Evolutionary conservation across 2,797 vertebrate species (phyloP).

Genomic region (Sylvia borin): DNA sequence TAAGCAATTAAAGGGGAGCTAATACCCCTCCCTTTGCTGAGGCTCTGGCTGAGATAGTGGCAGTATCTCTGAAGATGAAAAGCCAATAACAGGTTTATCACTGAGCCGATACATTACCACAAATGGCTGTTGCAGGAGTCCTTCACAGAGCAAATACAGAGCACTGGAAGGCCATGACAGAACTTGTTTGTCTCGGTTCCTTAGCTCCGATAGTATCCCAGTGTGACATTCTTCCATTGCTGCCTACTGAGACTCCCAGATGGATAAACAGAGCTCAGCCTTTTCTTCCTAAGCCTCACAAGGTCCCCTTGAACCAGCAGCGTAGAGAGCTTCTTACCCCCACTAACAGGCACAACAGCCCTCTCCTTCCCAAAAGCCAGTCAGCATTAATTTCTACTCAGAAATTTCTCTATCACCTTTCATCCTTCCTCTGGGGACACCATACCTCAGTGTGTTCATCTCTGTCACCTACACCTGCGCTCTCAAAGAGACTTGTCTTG

Average conservation of each 20-base stretch:
- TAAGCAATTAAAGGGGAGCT: not conserved
- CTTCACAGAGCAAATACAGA: not conserved
- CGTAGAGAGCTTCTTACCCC: not conserved
- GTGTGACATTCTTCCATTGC: not conserved
- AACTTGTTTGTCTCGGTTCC: not conserved
- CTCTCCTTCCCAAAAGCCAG: not conserved
- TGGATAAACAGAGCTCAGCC: not conserved
- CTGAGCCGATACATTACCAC: not conserved
- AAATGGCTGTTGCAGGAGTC: not conserved
- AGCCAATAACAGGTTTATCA: not conserved
- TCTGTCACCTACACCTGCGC: accelerated
- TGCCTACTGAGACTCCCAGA: not conserved
- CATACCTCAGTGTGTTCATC: accelerated
- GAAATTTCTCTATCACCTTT: not conserved
- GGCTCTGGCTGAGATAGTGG: not conserved
- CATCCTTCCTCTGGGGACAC: not conserved
- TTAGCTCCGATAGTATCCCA: not conserved
- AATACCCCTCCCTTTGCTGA: not conserved
- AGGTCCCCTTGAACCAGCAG: not conserved
- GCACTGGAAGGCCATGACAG: not conserved
- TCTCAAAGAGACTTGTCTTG: accelerated
- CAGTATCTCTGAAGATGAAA: not conserved
- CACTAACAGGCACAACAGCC: accelerated
- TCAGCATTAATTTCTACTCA: not conserved
- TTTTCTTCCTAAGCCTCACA: not conserved